Base-by-base conservation (phyloP, 1,140 invertebrate genomes). In the Brachionus calyciflorus region DNA sequence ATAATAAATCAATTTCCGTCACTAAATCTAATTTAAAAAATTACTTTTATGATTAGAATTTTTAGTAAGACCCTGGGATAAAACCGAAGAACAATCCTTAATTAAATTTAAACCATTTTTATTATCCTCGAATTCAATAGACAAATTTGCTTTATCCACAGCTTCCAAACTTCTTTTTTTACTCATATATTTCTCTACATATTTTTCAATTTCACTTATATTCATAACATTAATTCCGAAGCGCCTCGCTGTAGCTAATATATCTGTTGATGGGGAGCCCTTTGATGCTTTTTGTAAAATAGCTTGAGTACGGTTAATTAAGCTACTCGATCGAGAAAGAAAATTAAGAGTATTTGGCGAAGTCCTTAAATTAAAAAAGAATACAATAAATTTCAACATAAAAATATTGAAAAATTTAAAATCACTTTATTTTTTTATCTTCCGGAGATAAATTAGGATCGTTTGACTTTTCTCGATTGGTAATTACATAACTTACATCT, bases 201-300 rank as follows among this genome's bases (percentile, higher is more conserved):
- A 73, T 21, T 49, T 49, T 24, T 73, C 69, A 33, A 73, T 14
- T 17, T 73, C 69, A 41, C 7, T 37, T 19, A 73, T 26, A 41
- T 73, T 73, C 21, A 73, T 37, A 51, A 73, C 40, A 37, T 30
- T 73, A 17, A 73, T 49, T 10, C 69, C 69, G 1, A 73, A n/a
- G 7, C 69, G 69, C 37, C n/a, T 30, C 9, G 69, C 69, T 10
- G 51, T 73, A 0, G 69, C 14, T 12, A 73, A n/a, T 40, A 55
- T 33, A 51, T 73, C 69, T 7, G 51, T 51, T 28, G 46, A 33
- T 37, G 44, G 37, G 19, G 12, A 19, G 24, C 30, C 46, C 24
- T 49, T 73, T 30, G 44, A 51, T 49, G 69, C 69, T 73, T 55
- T 49, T 55, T 73, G 28, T 30, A 73, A n/a, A 53, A 73, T 73